phyloP scores from a whole-genome alignment of 2,888 invertebrate genomes.

The Catonia carolina region DNA sequence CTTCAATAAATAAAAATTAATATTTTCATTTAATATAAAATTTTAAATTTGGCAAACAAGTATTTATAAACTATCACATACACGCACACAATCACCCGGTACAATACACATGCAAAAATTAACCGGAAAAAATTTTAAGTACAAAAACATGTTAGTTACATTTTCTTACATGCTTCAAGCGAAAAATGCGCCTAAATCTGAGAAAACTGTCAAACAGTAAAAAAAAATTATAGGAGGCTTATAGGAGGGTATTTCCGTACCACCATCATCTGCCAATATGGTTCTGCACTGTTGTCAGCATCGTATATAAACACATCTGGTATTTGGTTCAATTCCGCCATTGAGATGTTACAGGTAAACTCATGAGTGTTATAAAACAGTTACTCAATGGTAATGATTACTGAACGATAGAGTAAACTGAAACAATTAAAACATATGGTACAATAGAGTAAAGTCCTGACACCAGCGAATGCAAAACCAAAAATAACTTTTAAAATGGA shows the following conservation, averaged over 20 bases:
- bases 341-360: slow-evolving; percentile 6
- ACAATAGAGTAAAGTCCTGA: no score
- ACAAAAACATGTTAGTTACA: slow-evolving; percentile 3
- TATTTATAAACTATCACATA: no score
- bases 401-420: slow-evolving; percentile 5
- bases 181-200: no score
- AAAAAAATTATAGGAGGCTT: neutral
- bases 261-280: slow-evolving; percentile 40
- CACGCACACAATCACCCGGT: no score
- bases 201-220: slow-evolving; percentile 10
- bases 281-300: slow-evolving; percentile 39
- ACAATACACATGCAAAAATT: no score
- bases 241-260: neutral
- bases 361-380: slow-evolving; percentile 13
- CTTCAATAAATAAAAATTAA: no score
- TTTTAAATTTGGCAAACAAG: no score
- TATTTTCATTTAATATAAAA: no score
- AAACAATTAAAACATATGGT: neutral
- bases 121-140: no score
- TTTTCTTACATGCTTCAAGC: neutral
- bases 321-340: slow-evolving; percentile 29
- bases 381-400: slow-evolving; percentile 19
- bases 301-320: slow-evolving; percentile 39
- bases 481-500: no score
- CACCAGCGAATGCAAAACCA: no score